Evolutionary conservation across 2,888 invertebrate species (phyloP).

Genomic region (Dolichopus griseipennis): DNA sequence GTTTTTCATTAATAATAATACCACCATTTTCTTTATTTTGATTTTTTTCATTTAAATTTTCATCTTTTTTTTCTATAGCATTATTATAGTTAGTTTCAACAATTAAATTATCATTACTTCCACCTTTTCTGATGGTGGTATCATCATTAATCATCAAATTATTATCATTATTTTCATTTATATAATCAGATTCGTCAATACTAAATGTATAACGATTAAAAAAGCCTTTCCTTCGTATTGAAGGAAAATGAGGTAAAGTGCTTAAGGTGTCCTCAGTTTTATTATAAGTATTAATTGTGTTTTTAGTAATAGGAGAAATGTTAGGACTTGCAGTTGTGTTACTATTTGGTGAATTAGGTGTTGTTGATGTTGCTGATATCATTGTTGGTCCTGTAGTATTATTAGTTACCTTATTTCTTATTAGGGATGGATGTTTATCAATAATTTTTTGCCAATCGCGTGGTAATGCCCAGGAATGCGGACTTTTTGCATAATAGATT

Average conservation of each 20-base stretch:
- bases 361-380: conserved; percentile 23
- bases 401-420: conserved; percentile 43
- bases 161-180: conserved; percentile 16
- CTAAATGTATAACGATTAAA: conserved; percentile 33
- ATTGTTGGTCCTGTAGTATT: conserved; percentile 21
- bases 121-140: background rate
- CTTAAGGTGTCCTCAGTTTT: conserved; percentile 22
- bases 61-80: background rate
- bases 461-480: conserved; percentile 41
- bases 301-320: conserved; percentile 20
- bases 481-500: conserved; percentile 40
- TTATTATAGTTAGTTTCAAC: no score
- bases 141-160: conserved; percentile 18
- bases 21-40: conserved; percentile 16
- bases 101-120: background rate
- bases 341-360: conserved; percentile 12
- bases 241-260: conserved; percentile 23
- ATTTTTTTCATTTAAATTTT: background rate
- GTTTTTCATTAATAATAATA: conserved; percentile 19
- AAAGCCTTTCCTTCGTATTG: conserved; percentile 33
- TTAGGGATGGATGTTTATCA: conserved; percentile 37
- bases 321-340: conserved; percentile 17
- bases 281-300: conserved; percentile 20
- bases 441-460: conserved; percentile 38
- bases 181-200: conserved; percentile 30